Base-by-base conservation (phyloP, 2,888 invertebrate genomes). In the Stenodema calcarata region DNA sequence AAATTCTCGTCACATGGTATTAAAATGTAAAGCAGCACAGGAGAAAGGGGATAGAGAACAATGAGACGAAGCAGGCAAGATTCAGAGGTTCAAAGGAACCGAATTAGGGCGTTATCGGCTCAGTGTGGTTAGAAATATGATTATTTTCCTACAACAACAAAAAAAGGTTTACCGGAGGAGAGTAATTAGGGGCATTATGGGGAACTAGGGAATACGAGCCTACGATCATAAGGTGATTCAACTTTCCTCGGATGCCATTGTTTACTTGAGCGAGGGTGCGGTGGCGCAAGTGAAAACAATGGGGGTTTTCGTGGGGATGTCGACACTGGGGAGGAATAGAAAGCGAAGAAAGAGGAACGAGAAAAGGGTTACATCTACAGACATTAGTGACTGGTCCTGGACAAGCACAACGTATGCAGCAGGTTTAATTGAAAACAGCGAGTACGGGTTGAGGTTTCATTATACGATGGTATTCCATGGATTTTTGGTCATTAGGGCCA, bases 201-300 rank as follows among this genome's bases (percentile, higher is more conserved):
- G 35, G 62, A 73, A 73, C 4, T 1, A 16, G 41, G 12, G 18
- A 73, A 73, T 14, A 73, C 35, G 73, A 73, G 35, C 73, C 73
- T 73, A 23, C 62, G 73, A 35, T 73, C 73, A 73, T 73, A 73
- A 73, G 30, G 73, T 41, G 73, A 41, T 73, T 73, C 73, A 73
- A 73, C 73, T 73, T 73, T 73, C 73, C 35, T 41, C 35, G 18
- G 73, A 30, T 73, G 73, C 73, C 73, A 73, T 73, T 73, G 73
- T 73, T 73, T 73, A 35, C 30, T 41, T 73, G 27, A 28, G 35
- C 14, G 35, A 73, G 73, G 35, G 73, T 16, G 69, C 28, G 73
- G n/a, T 30, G 73, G 73, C 18, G 62, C 12, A 23, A 62, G 62
- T 23, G 62, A 62, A 73, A 73, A 73, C 73, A 73, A 73, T 35